Evolutionary conservation across 2,888 invertebrate species (phyloP).

Genomic region (Eremobia ochroleuca): DNA sequence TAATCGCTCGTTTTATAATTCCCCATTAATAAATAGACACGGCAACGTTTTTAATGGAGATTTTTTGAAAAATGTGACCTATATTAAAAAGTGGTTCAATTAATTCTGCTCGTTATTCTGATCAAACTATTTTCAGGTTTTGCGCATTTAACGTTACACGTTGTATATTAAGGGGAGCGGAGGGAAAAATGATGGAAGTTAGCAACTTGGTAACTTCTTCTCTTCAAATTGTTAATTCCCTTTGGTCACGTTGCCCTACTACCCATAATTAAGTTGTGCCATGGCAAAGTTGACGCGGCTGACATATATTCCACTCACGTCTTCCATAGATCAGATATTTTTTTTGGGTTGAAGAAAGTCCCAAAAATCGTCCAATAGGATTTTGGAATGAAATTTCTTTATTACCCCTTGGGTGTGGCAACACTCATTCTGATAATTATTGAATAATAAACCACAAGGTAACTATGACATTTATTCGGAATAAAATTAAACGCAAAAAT

Average conservation of each 20-base stretch:
- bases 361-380: background rate
- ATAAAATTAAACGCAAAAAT: background rate
- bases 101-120: too few species aligned
- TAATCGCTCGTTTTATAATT: too few species aligned
- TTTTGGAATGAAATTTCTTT: background rate
- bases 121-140: too few species aligned
- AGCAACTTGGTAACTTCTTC: background rate
- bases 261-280: background rate
- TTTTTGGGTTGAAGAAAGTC: background rate
- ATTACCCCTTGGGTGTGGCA: background rate
- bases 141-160: too few species aligned
- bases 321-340: background rate
- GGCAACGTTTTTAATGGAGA: too few species aligned
- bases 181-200: background rate
- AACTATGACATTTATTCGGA: background rate
- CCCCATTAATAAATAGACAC: too few species aligned
- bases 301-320: background rate
- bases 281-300: background rate
- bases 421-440: background rate
- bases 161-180: rapidly evolving
- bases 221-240: background rate
- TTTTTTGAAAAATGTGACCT: too few species aligned
- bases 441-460: too few species aligned
- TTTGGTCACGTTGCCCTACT: background rate
- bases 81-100: too few species aligned